phyloP scores from a whole-genome alignment of 2,797 vertebrate species.

The Linurgus olivaceus region DNA sequence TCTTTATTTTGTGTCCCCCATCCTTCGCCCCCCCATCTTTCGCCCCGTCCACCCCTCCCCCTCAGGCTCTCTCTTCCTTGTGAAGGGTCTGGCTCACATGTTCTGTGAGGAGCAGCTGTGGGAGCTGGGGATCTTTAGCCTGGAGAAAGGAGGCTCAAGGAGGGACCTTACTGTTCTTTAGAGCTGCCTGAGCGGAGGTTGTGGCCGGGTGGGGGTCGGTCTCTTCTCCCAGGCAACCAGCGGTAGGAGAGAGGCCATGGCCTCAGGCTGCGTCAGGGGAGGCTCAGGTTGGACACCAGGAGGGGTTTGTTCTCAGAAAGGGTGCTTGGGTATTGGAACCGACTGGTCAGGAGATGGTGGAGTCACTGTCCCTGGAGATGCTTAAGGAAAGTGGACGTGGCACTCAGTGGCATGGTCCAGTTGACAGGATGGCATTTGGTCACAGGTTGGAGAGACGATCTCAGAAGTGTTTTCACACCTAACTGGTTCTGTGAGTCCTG shows the following conservation, averaged over 20 bases:
- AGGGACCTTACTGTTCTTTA: too few species aligned
- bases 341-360: not conserved
- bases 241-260: not conserved
- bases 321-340: not conserved
- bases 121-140: not conserved
- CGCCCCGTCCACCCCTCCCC: not conserved
- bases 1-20: not conserved
- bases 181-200: not conserved
- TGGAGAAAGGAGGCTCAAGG: not conserved
- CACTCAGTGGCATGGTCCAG: not conserved
- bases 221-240: not conserved
- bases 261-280: not conserved
- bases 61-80: not conserved
- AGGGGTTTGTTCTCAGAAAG: not conserved
- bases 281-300: not conserved
- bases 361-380: not conserved
- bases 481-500: not conserved
- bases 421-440: not conserved
- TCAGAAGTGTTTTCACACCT: not conserved
- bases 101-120: not conserved
- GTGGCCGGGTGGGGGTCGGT: not conserved
- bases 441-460: not conserved
- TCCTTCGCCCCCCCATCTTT: accelerated
- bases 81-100: not conserved
- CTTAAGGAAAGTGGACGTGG: not conserved